Evolutionary conservation across 2,797 vertebrate genomes (phyloP), one percentile per base, ranked within the genome.

Genomic region (Thalassophryne amazonica): DNA sequence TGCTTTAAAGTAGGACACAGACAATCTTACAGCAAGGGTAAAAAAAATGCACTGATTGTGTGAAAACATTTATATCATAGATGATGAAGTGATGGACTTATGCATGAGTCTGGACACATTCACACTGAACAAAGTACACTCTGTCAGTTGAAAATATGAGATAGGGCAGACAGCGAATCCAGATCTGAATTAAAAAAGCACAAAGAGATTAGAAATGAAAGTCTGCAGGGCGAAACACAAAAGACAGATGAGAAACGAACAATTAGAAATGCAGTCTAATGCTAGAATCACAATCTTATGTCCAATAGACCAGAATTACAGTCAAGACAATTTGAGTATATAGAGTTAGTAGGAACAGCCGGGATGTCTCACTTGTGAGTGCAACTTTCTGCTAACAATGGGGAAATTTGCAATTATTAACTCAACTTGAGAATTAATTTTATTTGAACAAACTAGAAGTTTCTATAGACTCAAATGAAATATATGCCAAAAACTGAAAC

Each of bases 221-320:
- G 40, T 76, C 67, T 78, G 37, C 48, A 59, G 69, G 72, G 53
- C 52, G 72, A 66, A 79, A 83, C 72, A 76, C 50, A 72, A 53
- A 36, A 33, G 36, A 52, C 34, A 31, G 3, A 52, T 52, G 52
- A 59, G 70, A 48, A 40, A 39, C 50, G 60, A 70, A 40, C 53
- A 46, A 66, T 54, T 73, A 50, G 48, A 76, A 80, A 78, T 76
- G 68, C 67, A 78, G 81, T 78, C 60, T 56, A 55, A 63, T 0
- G 33, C 66, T 51, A 6, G 30, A 17, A 51, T 61, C 39, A 52
- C 32, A 58, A 66, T 52, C 38, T 53, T 13, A 17, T 52, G 41
- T 67, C 53, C 60, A n/a, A n/a, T n/a, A n/a, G n/a, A 47, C 51
- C 33, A 57, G 52, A 40, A 36, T 45, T 49, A 19, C 41, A 46